Evolutionary conservation across 2,888 invertebrate genomes (phyloP), one percentile per base, ranked within the genome.

Genomic region (Parascotia fuliginaria): DNA sequence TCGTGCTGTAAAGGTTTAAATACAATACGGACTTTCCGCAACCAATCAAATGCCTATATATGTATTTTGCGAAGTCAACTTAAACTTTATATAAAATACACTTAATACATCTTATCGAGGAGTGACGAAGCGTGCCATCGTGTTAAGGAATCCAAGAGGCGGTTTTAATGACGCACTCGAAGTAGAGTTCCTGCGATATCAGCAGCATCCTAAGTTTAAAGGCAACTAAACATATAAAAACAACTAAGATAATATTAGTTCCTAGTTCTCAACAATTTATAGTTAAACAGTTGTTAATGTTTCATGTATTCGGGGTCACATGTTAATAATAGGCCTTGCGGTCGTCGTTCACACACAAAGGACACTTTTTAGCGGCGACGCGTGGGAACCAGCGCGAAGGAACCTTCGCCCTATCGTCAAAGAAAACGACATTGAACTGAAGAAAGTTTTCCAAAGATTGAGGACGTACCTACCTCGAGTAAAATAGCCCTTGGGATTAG

Each of bases 361-460:
- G 66, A 66, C 66, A 69, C 51, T 66, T 69, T 61, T 66, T 69
- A 65, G 54, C 13, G 62, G 12, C 61, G 54, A 56, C 66, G 58
- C 70, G 65, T 66, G 70, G 55, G 69, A 66, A 69, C 45, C 50
- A 11, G 43, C 61, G 55, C 55, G 9, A 16, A 31, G 53, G 49
- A 65, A 55, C 65, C 69, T 65, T 69, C 62, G 33, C 31, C 11
- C 22, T n/a, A 46, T 48, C 22, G 14, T 14, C 42, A 3, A 13
- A n/a, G 24, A 28, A 9, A 1, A 9, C 11, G 12, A 9, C 34
- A 12, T 13, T n/a, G 9, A 12, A 24, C 11, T 37, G 38, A 38
- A 33, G 48, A 47, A 41, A 47, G 29, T 13, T 44, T 44, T 37
- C n/a, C n/a, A n/a, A n/a, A n/a, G n/a, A n/a, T n/a, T n/a, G n/a